Evolutionary conservation across 2,113 vertebrate genomes (phyloP).

Genomic region (Vicugna pacos): DNA sequence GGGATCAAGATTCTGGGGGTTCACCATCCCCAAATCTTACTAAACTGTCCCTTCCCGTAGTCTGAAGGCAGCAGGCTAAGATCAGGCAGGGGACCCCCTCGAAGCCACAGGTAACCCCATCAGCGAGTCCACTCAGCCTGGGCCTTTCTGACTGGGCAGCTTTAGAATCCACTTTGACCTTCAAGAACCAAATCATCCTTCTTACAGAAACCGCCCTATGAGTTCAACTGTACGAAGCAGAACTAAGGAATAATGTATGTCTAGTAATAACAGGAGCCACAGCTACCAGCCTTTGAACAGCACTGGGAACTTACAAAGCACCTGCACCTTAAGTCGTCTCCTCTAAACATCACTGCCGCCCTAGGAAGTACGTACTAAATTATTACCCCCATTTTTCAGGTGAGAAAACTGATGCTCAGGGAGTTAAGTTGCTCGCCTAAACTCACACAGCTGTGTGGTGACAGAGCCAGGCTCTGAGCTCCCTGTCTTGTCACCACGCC

Average conservation of each 20-base stretch:
- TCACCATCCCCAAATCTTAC: background rate
- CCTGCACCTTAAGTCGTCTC: background rate
- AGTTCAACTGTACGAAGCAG: background rate
- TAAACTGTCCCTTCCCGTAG: background rate
- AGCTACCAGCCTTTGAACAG: background rate
- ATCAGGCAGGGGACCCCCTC: background rate
- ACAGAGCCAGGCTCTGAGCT: background rate
- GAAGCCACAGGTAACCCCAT: background rate
- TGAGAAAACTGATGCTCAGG: background rate
- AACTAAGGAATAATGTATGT: background rate
- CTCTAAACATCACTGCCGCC: background rate
- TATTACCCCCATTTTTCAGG: background rate
- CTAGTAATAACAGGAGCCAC: background rate
- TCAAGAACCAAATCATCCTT: background rate
- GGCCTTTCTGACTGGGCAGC: background rate
- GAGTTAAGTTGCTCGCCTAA: background rate
- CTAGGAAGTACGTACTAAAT: background rate
- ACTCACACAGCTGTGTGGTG: background rate
- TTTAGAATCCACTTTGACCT: background rate
- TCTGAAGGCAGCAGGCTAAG: background rate
- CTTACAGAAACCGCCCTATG: background rate
- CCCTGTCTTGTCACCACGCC: rapidly evolving
- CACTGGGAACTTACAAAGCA: background rate
- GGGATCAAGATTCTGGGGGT: background rate
- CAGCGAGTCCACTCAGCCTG: background rate